Conservation (phyloP, 2,888 invertebrate species). For the Leucania comma region DNA sequence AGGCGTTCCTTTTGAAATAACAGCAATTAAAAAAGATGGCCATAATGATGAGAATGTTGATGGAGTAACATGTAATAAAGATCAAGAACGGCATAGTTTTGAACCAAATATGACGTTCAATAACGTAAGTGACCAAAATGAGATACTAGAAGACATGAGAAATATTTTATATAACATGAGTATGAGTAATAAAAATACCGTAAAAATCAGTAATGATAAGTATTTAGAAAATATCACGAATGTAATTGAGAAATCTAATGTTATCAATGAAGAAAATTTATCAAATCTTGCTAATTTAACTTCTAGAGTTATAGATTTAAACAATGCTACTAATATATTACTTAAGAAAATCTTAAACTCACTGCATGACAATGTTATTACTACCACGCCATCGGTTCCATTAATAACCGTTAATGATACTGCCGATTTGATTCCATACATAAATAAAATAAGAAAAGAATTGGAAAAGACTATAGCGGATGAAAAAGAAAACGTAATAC, state of each 20-base stretch:
- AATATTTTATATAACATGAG: slow-evolving; percentile 59
- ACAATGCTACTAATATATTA: slow-evolving; percentile 50
- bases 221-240: slow-evolving; percentile 57
- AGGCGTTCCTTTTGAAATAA: slow-evolving; percentile 57
- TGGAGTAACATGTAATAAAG: slow-evolving; percentile 67
- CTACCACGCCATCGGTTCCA: slow-evolving; percentile 12
- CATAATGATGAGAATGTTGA: slow-evolving; percentile 59
- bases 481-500: slow-evolving; percentile 67
- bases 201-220: slow-evolving; percentile 28
- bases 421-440: slow-evolving; percentile 62
- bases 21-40: slow-evolving; percentile 58
- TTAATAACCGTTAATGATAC: slow-evolving; percentile 57
- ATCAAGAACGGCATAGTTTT: slow-evolving; percentile 4
- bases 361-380: slow-evolving; percentile 20
- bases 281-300: slow-evolving; percentile 54
- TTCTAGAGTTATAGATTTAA: slow-evolving; percentile 34
- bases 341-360: slow-evolving; percentile 45
- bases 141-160: slow-evolving; percentile 60
- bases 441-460: slow-evolving; percentile 66
- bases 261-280: slow-evolving; percentile 51
- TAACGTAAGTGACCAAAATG: slow-evolving; percentile 37
- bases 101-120: slow-evolving; percentile 24
- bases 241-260: slow-evolving; percentile 51
- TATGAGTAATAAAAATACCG: slow-evolving; percentile 37
- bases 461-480: slow-evolving; percentile 62